Conservation (phyloP, 1,140 invertebrate species). For the Berghia stephanieae region DNA sequence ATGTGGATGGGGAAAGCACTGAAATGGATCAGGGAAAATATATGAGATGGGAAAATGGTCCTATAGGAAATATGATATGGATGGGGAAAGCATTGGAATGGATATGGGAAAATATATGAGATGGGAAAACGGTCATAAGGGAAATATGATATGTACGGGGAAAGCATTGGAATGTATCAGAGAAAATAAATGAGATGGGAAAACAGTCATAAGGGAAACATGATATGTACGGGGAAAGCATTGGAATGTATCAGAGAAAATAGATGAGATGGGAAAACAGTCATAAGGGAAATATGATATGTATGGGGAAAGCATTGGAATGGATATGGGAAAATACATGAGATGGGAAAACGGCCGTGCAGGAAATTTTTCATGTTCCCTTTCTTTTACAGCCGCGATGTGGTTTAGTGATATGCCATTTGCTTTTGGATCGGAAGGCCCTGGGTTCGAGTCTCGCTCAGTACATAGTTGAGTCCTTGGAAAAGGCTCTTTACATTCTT, state of each 20-base stretch:
- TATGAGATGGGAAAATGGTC: not conserved
- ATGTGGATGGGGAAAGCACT: constrained; percentile 26
- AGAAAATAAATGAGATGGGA: not conserved
- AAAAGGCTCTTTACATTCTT: no score
- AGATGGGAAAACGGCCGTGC: no score
- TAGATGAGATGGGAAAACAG: not conserved
- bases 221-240: not conserved
- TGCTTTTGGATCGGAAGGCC: no score
- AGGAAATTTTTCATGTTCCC: no score
- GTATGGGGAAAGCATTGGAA: not conserved
- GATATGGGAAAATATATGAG: not conserved
- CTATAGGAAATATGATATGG: not conserved
- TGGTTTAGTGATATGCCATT: no score
- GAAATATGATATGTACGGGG: not conserved
- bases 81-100: not conserved
- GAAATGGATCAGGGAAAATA: not conserved
- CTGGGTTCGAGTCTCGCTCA: no score
- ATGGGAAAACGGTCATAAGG: not conserved
- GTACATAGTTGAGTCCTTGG: no score
- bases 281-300: not conserved
- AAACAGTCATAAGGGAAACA: not conserved
- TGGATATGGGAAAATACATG: no score
- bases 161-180: not conserved
- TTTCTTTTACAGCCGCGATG: no score
- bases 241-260: not conserved